phyloP scores from a whole-genome alignment of 2,888 invertebrate genomes.

The Drosophila anceps region DNA sequence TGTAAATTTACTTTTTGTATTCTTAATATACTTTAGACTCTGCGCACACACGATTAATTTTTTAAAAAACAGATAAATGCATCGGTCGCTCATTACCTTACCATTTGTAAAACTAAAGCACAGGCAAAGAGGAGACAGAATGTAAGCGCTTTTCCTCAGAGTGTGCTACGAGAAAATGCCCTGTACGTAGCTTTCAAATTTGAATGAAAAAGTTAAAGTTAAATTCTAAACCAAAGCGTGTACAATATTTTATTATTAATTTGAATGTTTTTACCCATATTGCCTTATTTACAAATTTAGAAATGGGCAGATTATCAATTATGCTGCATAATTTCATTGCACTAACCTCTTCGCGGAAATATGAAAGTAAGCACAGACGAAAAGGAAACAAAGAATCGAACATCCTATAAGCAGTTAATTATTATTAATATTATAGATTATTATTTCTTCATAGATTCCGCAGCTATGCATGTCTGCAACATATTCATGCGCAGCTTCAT shows the following conservation, averaged over 20 bases:
- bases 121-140: constrained; percentile 45
- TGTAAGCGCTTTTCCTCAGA: constrained; percentile 10
- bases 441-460: not conserved
- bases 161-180: not conserved
- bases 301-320: not conserved
- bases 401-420: not conserved
- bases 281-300: not conserved
- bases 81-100: constrained; percentile 29
- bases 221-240: not conserved
- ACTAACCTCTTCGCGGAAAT: not conserved
- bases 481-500: not conserved
- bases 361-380: not conserved
- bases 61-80: constrained; percentile 45
- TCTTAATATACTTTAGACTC: not conserved
- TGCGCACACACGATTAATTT: not conserved
- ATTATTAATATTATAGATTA: not conserved
- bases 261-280: no score
- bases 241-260: no score
- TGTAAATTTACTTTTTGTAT: not conserved
- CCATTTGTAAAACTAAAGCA: constrained; percentile 48
- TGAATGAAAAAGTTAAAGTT: not conserved
- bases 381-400: not conserved
- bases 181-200: not conserved
- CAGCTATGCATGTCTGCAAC: not conserved
- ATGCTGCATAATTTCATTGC: not conserved